Conservation (phyloP, 2,113 vertebrate genomes). For the Dipodomys merriami region DNA sequence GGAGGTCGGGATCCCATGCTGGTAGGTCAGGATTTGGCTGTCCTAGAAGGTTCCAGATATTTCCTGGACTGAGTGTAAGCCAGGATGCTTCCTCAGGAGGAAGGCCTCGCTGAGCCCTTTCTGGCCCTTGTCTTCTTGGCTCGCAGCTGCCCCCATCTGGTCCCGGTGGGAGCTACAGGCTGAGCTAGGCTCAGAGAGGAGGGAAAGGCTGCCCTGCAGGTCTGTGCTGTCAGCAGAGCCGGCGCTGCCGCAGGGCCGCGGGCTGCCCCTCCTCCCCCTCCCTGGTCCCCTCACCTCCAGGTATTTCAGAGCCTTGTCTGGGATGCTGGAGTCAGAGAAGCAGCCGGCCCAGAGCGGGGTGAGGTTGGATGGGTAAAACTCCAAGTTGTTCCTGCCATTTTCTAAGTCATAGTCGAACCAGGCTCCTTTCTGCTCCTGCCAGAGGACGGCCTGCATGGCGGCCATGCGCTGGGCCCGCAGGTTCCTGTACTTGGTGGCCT, state of each 20-base stretch:
- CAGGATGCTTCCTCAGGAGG: neutral
- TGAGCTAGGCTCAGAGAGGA: neutral
- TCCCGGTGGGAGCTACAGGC: rapidly evolving
- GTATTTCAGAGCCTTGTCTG: constrained; percentile 82
- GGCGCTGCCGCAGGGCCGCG: constrained; percentile 19
- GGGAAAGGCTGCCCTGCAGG: neutral
- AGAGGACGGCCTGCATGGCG: constrained; percentile 82
- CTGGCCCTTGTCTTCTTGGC: neutral
- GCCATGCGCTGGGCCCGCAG: constrained; percentile 57
- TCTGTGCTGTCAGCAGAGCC: neutral
- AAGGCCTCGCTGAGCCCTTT: neutral
- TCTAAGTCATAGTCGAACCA: constrained; percentile 90
- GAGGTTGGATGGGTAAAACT: constrained; percentile 89
- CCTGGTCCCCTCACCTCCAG: constrained; percentile 80
- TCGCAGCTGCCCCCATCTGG: neutral
- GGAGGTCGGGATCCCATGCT: constrained; percentile 88
- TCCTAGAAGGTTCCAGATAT: constrained; percentile 77
- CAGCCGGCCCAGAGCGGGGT: constrained; percentile 86
- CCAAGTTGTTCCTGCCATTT: constrained; percentile 74
- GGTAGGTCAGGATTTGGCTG: constrained; percentile 85
- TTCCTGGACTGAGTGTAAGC: neutral
- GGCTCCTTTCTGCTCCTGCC: constrained; percentile 84
- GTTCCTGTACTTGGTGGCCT: constrained; percentile 53
- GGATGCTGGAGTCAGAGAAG: constrained; percentile 76
- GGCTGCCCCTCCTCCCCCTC: neutral